Conservation (phyloP, 2,113 vertebrate species). For the Nycticebus coucang region DNA sequence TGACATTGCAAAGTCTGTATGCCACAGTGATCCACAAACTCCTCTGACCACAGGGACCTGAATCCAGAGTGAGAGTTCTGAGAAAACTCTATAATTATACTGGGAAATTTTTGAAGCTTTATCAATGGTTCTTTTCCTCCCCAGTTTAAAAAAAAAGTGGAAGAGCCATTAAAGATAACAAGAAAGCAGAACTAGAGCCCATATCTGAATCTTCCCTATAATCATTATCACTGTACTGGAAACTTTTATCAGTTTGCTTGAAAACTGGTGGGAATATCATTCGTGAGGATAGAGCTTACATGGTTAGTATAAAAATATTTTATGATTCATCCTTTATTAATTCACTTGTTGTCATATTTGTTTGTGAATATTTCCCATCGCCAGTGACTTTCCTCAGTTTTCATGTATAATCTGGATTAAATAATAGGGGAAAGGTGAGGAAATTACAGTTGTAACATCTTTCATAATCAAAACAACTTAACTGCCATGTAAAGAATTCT, state of each 20-base stretch:
- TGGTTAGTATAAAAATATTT: background rate
- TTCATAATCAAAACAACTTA: constrained; percentile 49
- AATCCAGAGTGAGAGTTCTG: background rate
- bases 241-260: background rate
- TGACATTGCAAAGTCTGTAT: background rate
- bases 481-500: background rate
- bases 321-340: background rate
- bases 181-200: background rate
- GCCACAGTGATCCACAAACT: background rate
- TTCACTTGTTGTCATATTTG: background rate
- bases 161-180: background rate
- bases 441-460: background rate
- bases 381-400: background rate
- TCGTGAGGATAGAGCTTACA: background rate
- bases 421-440: background rate
- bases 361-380: background rate
- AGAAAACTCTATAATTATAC: background rate
- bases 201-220: background rate
- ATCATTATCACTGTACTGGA: background rate
- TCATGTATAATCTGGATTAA: constrained; percentile 1
- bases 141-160: background rate
- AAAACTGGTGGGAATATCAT: background rate
- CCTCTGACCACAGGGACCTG: background rate
- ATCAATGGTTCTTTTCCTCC: background rate
- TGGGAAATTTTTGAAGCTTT: background rate